Evolutionary conservation across 2,888 invertebrate species (phyloP).

Genomic region (Chironomus tentans): DNA sequence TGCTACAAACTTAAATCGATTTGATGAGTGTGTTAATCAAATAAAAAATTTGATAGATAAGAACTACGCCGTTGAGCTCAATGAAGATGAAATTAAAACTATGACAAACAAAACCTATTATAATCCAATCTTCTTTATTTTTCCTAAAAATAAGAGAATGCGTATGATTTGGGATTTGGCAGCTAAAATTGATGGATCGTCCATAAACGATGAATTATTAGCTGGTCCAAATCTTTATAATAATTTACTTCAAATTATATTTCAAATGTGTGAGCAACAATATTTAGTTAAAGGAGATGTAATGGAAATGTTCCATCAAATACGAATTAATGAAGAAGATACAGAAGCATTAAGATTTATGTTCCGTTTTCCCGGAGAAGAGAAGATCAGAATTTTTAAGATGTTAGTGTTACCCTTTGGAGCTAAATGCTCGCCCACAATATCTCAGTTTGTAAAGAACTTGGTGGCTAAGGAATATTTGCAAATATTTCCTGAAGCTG

Average conservation of each 20-base stretch:
- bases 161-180: background rate
- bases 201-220: background rate
- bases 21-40: background rate
- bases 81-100: background rate
- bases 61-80: background rate
- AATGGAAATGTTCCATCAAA: background rate
- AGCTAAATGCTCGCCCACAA: background rate
- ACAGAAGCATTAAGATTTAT: background rate
- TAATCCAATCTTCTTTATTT: background rate
- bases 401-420: background rate
- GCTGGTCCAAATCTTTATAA: background rate
- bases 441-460: background rate
- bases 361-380: background rate
- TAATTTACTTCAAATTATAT: background rate
- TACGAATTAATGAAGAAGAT: background rate
- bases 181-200: background rate
- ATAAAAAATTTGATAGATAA: background rate
- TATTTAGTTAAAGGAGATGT: background rate
- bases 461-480: background rate
- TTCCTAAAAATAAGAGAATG: background rate
- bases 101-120: background rate
- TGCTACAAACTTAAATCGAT: no score
- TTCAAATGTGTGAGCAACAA: background rate
- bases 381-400: background rate
- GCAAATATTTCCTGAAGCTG: background rate